phyloP scores from a whole-genome alignment of 2,113 vertebrate species.

The Macrotus californicus region DNA sequence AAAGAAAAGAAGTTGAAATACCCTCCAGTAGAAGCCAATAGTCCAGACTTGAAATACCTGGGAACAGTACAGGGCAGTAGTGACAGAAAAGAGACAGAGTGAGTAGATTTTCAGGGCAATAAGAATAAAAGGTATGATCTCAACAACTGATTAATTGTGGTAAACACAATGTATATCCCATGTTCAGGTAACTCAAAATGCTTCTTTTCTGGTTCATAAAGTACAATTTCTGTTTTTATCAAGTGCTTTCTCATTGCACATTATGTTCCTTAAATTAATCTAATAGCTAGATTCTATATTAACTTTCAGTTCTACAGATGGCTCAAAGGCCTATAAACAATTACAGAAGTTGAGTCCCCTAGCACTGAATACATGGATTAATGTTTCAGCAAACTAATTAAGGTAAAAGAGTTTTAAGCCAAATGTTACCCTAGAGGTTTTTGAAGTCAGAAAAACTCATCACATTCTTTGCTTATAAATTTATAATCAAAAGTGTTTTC shows the following conservation, averaged over 20 bases:
- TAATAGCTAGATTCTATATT: constrained; percentile 16
- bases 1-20: not conserved
- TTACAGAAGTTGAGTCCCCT: constrained; percentile 35
- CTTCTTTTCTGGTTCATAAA: not conserved
- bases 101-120: not conserved
- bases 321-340: constrained; percentile 51
- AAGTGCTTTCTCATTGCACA: constrained; percentile 15
- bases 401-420: constrained; percentile 51
- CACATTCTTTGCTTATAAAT: constrained; percentile 41
- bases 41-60: not conserved
- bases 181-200: not conserved
- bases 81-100: not conserved
- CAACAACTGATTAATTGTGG: not conserved
- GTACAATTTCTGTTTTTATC: not conserved
- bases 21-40: not conserved
- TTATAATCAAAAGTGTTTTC: constrained; percentile 53
- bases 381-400: constrained; percentile 69
- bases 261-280: constrained; percentile 40
- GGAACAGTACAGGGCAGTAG: not conserved
- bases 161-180: not conserved
- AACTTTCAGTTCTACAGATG: constrained; percentile 14
- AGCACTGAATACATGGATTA: constrained; percentile 48
- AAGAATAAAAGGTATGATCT: not conserved
- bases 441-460: constrained; percentile 46
- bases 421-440: constrained; percentile 37